Base-by-base conservation (phyloP, 2,797 vertebrate genomes). In the Rhynchotus rufescens region DNA sequence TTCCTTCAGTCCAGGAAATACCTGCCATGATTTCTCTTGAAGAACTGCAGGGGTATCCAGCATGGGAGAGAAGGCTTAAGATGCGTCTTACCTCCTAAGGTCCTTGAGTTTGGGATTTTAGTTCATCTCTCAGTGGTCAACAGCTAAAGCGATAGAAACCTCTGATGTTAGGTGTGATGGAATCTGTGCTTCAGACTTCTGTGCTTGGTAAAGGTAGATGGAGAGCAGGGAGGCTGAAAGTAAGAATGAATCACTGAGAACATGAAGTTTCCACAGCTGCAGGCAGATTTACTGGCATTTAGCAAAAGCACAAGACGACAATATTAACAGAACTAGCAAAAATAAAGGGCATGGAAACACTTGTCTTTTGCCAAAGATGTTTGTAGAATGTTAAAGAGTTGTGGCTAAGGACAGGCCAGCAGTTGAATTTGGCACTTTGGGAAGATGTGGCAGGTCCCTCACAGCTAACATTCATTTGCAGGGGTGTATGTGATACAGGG, bases 41-140 rank as follows among this genome's bases (percentile, higher is more conserved):
- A 51, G 36, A 40, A 10, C 8, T 0, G 49, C 2, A n/a, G 68
- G 64, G 26, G 15, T 23, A 9, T 1, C 68, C 61, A 12, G 1
- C 10, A 0, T 0, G 1, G 22, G 28, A 13, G 13, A 19, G 1
- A 19, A 4, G 44, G 2, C 52, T 64, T 7, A 60, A 36, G 6
- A 16, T 66, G 42, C 9, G 66, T 52, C 83, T 76, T 20, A 36
- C 51, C 82, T 86, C 73, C 15, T 36, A 32, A 34, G 26, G 32
- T 40, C 38, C 71, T 45, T 5, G 10, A 61, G 49, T n/a, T 38
- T 16, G 19, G 9, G 6, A 26, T 15, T 25, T 44, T 3, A 4
- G 6, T 42, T 69, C 30, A 6, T 6, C 44, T 57, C 15, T 68
- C 21, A 1, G 6, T 1, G 8, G 74, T 61, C 2, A 10, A 23